Evolutionary conservation across 1,140 invertebrate genomes (phyloP).

Genomic region (Calliphora vicina): DNA sequence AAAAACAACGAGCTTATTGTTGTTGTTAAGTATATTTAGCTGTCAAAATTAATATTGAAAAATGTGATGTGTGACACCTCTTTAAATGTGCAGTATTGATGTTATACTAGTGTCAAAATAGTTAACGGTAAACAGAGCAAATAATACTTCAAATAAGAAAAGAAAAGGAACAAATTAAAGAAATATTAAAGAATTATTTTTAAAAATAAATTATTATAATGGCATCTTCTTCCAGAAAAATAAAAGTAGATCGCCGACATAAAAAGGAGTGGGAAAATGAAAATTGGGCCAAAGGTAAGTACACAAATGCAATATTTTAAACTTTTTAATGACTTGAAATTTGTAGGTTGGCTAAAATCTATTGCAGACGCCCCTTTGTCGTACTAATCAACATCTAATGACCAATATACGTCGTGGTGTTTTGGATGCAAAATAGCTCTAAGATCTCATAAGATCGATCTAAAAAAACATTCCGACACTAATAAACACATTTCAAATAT

Average conservation of each 20-base stretch:
- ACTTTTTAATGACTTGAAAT: not conserved
- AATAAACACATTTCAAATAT: not conserved
- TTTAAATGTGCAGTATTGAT: too few species aligned
- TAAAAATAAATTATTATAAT: too few species aligned
- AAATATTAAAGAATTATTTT: too few species aligned
- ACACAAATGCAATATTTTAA: not conserved
- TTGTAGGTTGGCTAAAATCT: not conserved
- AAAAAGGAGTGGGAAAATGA: constrained; percentile 2
- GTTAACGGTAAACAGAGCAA: too few species aligned
- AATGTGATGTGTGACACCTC: too few species aligned
- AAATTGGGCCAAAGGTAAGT: not conserved
- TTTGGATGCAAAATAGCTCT: not conserved
- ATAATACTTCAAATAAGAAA: too few species aligned
- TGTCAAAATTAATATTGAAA: too few species aligned
- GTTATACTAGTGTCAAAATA: too few species aligned
- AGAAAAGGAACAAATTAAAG: too few species aligned
- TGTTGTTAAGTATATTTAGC: too few species aligned
- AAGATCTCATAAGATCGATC: not conserved
- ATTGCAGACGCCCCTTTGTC: not conserved
- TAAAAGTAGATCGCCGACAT: not conserved
- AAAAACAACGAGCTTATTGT: too few species aligned
- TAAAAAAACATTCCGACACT: not conserved
- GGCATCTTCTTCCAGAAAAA: not conserved
- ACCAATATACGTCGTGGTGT: not conserved
- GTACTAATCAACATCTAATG: not conserved